Conservation (phyloP, 1,140 invertebrate species). For the Trichomalopsis sarcophagae region DNA sequence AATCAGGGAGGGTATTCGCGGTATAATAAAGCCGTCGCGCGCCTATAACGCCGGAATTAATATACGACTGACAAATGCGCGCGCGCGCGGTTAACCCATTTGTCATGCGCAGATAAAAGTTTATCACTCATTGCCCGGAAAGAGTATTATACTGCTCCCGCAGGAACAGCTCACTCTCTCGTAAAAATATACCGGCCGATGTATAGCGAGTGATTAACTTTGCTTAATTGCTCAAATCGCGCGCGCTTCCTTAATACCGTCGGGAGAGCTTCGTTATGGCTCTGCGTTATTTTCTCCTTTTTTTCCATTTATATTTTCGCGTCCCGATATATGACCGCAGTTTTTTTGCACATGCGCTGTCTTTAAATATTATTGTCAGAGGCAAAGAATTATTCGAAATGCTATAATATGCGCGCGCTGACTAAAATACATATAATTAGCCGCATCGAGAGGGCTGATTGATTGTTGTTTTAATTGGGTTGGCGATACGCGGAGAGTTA, state of each 20-base stretch:
- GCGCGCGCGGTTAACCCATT: conserved; percentile 26
- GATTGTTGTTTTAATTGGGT: no score
- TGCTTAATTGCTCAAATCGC: conserved; percentile 38
- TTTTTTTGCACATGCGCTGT: no score
- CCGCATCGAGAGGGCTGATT: no score
- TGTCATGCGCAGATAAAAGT: conserved; percentile 55
- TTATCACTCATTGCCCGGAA: conserved; percentile 51
- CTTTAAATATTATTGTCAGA: no score
- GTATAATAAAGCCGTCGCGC: no score
- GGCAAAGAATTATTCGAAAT: no score
- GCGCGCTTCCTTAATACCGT: conserved; percentile 1
- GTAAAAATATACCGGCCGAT: conserved; percentile 6
- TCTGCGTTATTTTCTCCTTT: neutral
- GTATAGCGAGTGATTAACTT: conserved; percentile 25
- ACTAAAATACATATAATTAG: no score
- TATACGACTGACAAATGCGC: conserved; percentile 45
- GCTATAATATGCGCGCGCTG: no score
- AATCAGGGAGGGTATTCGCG: no score
- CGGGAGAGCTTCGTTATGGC: conserved; percentile 7
- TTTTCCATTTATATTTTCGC: neutral
- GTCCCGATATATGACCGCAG: no score
- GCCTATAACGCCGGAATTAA: neutral
- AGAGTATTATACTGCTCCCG: conserved; percentile 34
- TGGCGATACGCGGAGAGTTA: no score
- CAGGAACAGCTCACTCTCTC: neutral